phyloP scores from a whole-genome alignment of 2,113 vertebrate genomes.

The Chaetodon trifascialis region DNA sequence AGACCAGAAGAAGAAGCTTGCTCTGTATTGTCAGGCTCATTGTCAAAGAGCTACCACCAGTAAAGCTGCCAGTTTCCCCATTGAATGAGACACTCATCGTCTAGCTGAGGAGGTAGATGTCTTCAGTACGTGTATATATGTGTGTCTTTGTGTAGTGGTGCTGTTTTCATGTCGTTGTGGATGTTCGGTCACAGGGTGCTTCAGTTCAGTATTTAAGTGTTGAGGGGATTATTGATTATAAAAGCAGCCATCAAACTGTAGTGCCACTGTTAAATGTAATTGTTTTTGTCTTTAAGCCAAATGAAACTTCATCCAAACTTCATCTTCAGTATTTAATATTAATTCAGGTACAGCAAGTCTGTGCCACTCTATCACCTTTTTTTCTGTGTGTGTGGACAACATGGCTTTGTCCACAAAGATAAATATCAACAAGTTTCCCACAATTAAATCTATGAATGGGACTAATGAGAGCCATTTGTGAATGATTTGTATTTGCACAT shows the following conservation, averaged over 20 bases:
- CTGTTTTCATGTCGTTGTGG: neutral
- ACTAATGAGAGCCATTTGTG: neutral
- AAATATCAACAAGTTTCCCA: neutral
- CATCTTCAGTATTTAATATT: neutral
- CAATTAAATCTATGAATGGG: neutral
- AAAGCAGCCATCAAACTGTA: neutral
- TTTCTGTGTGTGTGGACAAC: neutral
- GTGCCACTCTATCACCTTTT: neutral
- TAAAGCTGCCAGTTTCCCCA: neutral
- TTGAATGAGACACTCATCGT: neutral
- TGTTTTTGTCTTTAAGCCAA: neutral
- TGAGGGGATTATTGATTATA: neutral
- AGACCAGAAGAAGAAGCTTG: slow-evolving; percentile 40
- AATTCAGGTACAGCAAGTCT: neutral
- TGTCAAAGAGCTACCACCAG: neutral
- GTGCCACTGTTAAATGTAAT: neutral
- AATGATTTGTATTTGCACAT: neutral
- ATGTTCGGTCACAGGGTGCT: neutral
- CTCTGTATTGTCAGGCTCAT: neutral
- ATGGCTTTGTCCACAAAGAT: neutral
- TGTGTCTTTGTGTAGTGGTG: neutral
- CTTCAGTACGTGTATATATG: fast-evolving
- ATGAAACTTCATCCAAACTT: no score
- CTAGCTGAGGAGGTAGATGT: no score
- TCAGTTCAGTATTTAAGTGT: neutral